Conservation (phyloP, 2,888 invertebrate species). For the Ditula angustiorana region DNA sequence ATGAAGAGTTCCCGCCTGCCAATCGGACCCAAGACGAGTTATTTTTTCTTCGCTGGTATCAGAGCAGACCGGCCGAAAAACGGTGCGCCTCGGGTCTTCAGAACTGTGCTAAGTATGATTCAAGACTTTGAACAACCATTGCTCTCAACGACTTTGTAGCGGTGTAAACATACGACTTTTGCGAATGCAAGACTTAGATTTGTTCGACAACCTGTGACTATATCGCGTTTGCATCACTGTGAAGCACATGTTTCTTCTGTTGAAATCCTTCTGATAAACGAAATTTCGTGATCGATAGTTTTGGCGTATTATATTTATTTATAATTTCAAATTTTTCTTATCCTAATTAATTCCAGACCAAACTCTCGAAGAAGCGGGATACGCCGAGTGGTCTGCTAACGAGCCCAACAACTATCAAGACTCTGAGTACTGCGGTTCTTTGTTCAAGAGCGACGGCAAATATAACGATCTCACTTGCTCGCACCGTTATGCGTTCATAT, state of each 20-base stretch:
- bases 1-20: neutral
- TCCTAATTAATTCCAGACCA: slow-evolving; percentile 32
- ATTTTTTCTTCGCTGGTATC: slow-evolving; percentile 38
- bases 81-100: slow-evolving; percentile 24
- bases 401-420: slow-evolving; percentile 42
- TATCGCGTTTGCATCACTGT: too few relatives aligned
- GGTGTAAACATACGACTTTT: too few relatives aligned
- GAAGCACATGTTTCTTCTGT: too few relatives aligned
- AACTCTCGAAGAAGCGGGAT: slow-evolving; percentile 41
- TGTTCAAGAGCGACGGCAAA: slow-evolving; percentile 37
- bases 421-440: slow-evolving; percentile 38
- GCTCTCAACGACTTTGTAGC: neutral
- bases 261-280: too few relatives aligned
- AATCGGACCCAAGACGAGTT: neutral
- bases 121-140: neutral
- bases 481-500: slow-evolving; percentile 28
- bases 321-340: too few relatives aligned
- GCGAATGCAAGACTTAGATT: too few relatives aligned
- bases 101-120: slow-evolving; percentile 30
- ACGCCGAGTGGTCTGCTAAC: slow-evolving; percentile 37
- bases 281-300: too few relatives aligned
- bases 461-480: slow-evolving; percentile 37
- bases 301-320: too few relatives aligned
- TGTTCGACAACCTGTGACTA: too few relatives aligned
- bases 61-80: slow-evolving; percentile 28